Evolutionary conservation across 2,797 vertebrate genomes (phyloP).

Genomic region (Cossypha dichroa): DNA sequence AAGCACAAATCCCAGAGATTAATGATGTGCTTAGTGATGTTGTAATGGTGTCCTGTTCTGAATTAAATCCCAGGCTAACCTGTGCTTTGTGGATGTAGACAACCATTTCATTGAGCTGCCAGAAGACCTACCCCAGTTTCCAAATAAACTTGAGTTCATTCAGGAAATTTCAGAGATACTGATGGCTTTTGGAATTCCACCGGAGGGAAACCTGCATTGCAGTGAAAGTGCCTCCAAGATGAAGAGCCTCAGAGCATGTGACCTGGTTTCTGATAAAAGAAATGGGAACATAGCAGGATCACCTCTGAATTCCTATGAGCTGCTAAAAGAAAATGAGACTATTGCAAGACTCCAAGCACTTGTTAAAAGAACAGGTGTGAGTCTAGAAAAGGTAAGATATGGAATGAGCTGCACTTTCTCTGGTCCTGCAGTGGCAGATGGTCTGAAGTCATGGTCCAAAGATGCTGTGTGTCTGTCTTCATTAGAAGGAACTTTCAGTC

Average conservation of each 20-base stretch:
- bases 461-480: background rate
- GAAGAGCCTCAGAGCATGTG: constrained; percentile 83
- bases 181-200: constrained; percentile 89
- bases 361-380: constrained; percentile 96
- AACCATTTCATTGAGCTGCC: constrained; percentile 98
- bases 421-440: background rate
- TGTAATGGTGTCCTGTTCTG: background rate
- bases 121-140: constrained; percentile 97
- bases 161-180: constrained; percentile 97
- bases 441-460: background rate
- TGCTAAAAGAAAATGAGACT: constrained; percentile 96
- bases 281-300: constrained; percentile 93
- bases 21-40: background rate
- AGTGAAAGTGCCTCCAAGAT: constrained; percentile 87
- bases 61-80: constrained; percentile 86
- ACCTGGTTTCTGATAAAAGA: constrained; percentile 91
- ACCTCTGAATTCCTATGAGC: constrained; percentile 88
- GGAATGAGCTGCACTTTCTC: background rate
- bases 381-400: constrained; percentile 89
- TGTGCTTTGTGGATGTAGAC: constrained; percentile 99
- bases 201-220: constrained; percentile 89
- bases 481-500: background rate
- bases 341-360: constrained; percentile 94
- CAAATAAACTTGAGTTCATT: constrained; percentile 98
- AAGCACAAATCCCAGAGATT: background rate